phyloP scores from a whole-genome alignment of 2,888 invertebrate genomes.

The Athalia rosae region DNA sequence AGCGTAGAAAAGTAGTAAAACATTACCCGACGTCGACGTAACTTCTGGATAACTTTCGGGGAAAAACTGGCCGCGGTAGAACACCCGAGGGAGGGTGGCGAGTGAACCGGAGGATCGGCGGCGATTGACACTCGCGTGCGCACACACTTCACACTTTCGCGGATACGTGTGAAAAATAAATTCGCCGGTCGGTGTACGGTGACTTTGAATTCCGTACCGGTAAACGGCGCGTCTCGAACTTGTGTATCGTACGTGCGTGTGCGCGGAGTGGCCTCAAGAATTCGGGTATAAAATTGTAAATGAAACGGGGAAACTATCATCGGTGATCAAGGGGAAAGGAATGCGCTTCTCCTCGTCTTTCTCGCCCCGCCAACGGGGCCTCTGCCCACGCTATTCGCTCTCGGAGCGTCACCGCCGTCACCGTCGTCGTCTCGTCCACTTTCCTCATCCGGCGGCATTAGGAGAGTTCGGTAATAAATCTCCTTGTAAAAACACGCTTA shows the following conservation, averaged over 20 bases:
- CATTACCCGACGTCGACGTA: slow-evolving; percentile 42
- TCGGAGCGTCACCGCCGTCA: slow-evolving; percentile 41
- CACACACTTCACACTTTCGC: slow-evolving; percentile 10
- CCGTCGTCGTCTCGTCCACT: slow-evolving; percentile 35
- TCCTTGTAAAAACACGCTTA: slow-evolving; percentile 69
- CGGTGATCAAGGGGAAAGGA: slow-evolving; percentile 31
- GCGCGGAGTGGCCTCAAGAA: too few species aligned
- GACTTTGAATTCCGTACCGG: too few species aligned
- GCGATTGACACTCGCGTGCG: slow-evolving; percentile 53
- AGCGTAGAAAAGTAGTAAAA: slow-evolving; percentile 46
- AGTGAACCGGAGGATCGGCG: neutral
- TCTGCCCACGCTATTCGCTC: slow-evolving; percentile 29
- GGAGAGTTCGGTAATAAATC: slow-evolving; percentile 72
- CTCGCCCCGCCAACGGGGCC: slow-evolving; percentile 31
- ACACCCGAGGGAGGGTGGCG: too few species aligned
- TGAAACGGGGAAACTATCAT: neutral
- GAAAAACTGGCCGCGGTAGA: neutral
- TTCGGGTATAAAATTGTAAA: neutral
- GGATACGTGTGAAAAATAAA: too few species aligned
- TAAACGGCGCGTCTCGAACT: too few species aligned
- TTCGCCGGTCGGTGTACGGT: too few species aligned
- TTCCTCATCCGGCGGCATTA: slow-evolving; percentile 61
- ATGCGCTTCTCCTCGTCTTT: slow-evolving; percentile 26
- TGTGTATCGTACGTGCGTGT: too few species aligned
- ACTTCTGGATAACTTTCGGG: slow-evolving; percentile 37